Conservation (phyloP, 1,140 invertebrate genomes). For the Medauroidea extradentata region DNA sequence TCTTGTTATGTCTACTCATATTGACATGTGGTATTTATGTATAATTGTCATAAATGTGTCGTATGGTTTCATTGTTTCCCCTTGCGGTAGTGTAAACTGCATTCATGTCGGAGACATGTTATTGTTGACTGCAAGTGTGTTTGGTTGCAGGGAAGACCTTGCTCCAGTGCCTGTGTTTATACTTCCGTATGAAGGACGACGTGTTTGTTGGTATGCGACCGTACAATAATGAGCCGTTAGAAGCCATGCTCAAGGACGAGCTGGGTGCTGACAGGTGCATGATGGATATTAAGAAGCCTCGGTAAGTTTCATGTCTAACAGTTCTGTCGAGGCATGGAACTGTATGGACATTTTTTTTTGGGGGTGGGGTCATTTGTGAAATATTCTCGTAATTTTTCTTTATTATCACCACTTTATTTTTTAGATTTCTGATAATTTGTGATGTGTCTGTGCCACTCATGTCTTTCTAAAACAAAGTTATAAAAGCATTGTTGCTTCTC, state of each 20-base stretch:
- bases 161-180: slow-evolving; percentile 76
- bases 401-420: no score
- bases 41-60: no score
- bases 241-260: slow-evolving; percentile 81
- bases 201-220: slow-evolving; percentile 86
- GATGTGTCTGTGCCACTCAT: no score
- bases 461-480: no score
- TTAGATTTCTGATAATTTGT: no score
- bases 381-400: no score
- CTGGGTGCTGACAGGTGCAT: slow-evolving; percentile 83
- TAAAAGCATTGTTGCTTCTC: no score
- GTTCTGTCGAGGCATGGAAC: no score
- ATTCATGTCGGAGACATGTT: not conserved
- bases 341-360: no score
- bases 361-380: no score
- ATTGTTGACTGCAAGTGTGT: not conserved
- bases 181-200: slow-evolving; percentile 88
- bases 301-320: no score
- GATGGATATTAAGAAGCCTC: slow-evolving; percentile 78
- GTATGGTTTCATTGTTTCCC: not conserved
- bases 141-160: slow-evolving; percentile 59
- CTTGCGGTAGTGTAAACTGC: no score
- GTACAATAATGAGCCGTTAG: slow-evolving; percentile 80
- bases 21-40: not conserved
- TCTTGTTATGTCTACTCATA: not conserved